Evolutionary conservation across 2,888 invertebrate genomes (phyloP).

Genomic region (Griposia aprilina): DNA sequence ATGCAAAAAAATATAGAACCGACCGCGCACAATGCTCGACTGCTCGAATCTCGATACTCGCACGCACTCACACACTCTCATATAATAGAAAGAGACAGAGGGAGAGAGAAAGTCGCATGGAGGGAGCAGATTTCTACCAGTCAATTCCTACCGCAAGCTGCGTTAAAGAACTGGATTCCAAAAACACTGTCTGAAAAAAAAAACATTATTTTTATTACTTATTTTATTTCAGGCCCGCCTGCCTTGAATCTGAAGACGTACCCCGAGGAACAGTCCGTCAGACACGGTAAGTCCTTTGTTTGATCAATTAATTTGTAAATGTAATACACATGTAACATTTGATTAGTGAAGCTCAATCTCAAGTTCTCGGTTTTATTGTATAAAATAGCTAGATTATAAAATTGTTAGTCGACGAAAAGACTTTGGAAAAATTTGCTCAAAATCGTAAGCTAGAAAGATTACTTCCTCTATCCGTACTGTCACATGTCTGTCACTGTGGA

Average conservation of each 20-base stretch:
- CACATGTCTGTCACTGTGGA: neutral
- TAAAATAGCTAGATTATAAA: neutral
- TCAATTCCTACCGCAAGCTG: neutral
- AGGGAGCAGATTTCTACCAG: neutral
- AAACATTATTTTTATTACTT: neutral
- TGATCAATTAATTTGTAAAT: neutral
- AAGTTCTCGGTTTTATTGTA: neutral
- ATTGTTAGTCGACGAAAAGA: neutral
- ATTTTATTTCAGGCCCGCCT: slow-evolving; percentile 77
- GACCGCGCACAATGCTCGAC: neutral
- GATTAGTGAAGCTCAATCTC: neutral
- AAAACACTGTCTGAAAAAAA: neutral
- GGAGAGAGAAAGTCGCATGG: neutral
- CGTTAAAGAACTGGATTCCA: neutral
- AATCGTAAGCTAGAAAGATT: neutral
- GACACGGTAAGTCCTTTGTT: slow-evolving; percentile 94
- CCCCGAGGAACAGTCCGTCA: slow-evolving; percentile 94
- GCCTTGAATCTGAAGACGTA: slow-evolving; percentile 93
- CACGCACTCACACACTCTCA: neutral
- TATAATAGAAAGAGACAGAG: neutral
- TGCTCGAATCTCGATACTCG: neutral
- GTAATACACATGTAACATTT: neutral
- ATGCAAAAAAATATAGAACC: neutral
- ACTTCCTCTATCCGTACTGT: neutral
- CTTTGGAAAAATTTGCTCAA: neutral